Evolutionary conservation across 2,888 invertebrate species (phyloP).

Genomic region (Drosophila colorata): DNA sequence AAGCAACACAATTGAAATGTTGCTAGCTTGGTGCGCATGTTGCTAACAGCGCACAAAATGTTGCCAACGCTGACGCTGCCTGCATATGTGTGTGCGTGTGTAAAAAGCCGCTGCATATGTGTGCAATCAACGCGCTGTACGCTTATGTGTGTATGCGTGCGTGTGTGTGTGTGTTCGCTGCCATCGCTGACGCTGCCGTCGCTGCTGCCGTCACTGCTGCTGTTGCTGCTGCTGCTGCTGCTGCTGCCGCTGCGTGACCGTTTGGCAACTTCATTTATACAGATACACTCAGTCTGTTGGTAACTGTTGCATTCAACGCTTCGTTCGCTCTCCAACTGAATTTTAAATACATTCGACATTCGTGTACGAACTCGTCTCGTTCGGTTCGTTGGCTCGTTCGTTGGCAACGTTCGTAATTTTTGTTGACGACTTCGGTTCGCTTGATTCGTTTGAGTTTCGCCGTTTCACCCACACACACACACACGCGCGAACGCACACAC

Average conservation of each 20-base stretch:
- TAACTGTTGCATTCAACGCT: slow-evolving; percentile 85
- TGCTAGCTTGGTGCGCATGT: slow-evolving; percentile 60
- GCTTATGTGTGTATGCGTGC: slow-evolving; percentile 15
- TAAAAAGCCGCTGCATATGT: slow-evolving; percentile 35
- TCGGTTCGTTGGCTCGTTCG: slow-evolving; percentile 17
- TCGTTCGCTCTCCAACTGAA: slow-evolving; percentile 80
- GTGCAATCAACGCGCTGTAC: slow-evolving; percentile 21
- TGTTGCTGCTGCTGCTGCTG: slow-evolving; percentile 40
- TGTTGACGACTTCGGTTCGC: not conserved
- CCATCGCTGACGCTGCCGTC: slow-evolving; percentile 43
- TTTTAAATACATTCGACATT: slow-evolving; percentile 3
- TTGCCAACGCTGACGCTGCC: slow-evolving; percentile 39
- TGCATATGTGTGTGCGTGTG: slow-evolving; percentile 14
- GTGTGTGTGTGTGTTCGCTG: slow-evolving; percentile 26
- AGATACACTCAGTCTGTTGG: slow-evolving; percentile 83
- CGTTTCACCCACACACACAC: slow-evolving; percentile 4
- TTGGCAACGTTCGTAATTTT: slow-evolving; percentile 4
- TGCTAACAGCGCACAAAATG: slow-evolving; percentile 42
- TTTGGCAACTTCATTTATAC: slow-evolving; percentile 83
- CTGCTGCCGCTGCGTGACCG: slow-evolving; percentile 73
- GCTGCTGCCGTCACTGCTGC: slow-evolving; percentile 53
- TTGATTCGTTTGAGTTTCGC: not conserved
- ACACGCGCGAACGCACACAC: not conserved
- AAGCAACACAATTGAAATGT: slow-evolving; percentile 43
- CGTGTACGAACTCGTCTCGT: slow-evolving; percentile 28